phyloP scores from a whole-genome alignment of 2,888 invertebrate species.

The Geophilus truncorum region DNA sequence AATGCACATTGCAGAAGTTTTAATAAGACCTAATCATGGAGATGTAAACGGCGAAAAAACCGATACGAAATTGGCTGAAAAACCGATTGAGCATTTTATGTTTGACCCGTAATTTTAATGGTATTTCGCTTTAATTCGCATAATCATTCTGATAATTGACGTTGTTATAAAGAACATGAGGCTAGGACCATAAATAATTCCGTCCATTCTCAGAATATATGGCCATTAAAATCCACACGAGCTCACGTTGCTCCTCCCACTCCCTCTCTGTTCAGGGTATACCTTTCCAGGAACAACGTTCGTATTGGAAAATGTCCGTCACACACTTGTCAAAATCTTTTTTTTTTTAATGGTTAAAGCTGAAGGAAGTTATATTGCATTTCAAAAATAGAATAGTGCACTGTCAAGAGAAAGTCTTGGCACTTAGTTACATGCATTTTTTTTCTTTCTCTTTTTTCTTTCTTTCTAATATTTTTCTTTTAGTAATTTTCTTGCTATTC shows the following conservation, averaged over 20 bases:
- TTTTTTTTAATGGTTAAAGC: background rate
- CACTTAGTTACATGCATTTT: background rate
- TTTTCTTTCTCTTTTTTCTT: background rate
- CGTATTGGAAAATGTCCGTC: slow-evolving; percentile 16
- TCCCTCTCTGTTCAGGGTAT: background rate
- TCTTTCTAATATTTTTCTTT: background rate
- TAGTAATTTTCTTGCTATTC: slow-evolving; percentile 10
- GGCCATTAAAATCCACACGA: slow-evolving; percentile 20
- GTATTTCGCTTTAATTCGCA: slow-evolving; percentile 23
- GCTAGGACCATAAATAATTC: slow-evolving; percentile 17
- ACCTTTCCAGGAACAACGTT: background rate
- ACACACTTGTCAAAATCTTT: background rate
- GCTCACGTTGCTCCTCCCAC: slow-evolving; percentile 6
- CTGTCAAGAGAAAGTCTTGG: background rate
- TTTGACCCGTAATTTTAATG: slow-evolving; percentile 19
- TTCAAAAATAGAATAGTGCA: background rate
- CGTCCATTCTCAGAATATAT: background rate
- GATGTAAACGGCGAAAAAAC: background rate
- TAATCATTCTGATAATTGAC: slow-evolving; percentile 21
- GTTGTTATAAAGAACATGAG: slow-evolving; percentile 11
- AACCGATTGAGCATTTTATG: slow-evolving; percentile 27
- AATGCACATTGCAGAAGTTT: background rate
- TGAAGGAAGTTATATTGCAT: background rate
- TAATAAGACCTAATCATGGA: background rate
- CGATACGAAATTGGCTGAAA: background rate